Base-by-base conservation (phyloP, 2,888 invertebrate genomes). In the Eucriotettix oculatus region DNA sequence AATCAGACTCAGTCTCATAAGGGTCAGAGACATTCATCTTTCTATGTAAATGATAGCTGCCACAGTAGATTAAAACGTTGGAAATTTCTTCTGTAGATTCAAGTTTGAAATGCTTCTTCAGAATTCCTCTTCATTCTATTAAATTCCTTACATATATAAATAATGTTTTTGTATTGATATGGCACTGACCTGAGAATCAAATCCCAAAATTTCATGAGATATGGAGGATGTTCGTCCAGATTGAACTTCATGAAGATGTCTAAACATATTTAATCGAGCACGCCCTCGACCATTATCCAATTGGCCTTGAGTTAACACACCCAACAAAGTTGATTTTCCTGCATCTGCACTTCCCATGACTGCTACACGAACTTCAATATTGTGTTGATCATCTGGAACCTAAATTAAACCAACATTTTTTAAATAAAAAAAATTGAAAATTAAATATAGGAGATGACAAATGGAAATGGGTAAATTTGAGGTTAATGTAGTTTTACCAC, bases 131-230 rank as follows among this genome's bases (percentile, higher is more conserved):
- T 29, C 29, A 29, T 29, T 29, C 29, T 29, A 29, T 29, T 29
- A 29, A 29, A 29, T 29, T 29, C 29, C 2, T 29, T 29, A 29
- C 29, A 29, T 29, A 29, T 7, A 29, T 29, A 29, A 29, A 29
- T 29, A 29, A 29, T 29, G 7, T 29, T 48, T 48, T 9, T 48
- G 2, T 48, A n/a, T 1, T 9, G 9, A 11, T 42, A 61, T 56
- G 52, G 29, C 40, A 64, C 58, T 63, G 64, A 78, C 85, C 78
- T 84, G 78, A 1, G 83, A 82, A 73, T 95, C 92, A 72, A 99
- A 99, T 10, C 98, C 99, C 10, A 99, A 81, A 66, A 98, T 93
- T 77, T 97, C 96, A 71, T 95, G 94, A 65, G 93, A 93, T 68
- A 97, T 90, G 9, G 94, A 95, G 0, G 94, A 95, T 0, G 97